These are phyloP conservation scores for Myotis yumanensis DNA, from an alignment of 2,113 vertebrate genomes.

Conservation along the genomic window DNA sequence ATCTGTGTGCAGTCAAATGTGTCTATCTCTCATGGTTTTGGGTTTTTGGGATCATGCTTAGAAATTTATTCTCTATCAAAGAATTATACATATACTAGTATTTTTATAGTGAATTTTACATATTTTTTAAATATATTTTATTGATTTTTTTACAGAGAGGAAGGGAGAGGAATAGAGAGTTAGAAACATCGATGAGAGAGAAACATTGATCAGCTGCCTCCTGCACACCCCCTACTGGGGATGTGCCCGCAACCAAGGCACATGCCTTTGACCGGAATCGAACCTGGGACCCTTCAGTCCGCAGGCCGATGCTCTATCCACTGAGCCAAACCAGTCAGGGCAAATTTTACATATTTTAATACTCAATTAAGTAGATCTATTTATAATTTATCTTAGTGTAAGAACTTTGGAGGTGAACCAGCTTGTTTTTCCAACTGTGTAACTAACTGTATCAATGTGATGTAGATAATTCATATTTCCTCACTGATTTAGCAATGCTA, in stretches of 20 bases:
- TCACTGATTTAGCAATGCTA: neutral
- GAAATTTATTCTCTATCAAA: slow-evolving; percentile 14
- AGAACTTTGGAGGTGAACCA: neutral
- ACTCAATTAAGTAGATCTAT: neutral
- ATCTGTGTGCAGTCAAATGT: neutral
- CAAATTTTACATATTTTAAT: slow-evolving; percentile 5
- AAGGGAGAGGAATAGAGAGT: no score
- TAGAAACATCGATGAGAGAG: no score
- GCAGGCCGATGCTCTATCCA: no score
- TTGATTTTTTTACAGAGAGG: no score
- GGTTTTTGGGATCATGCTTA: neutral
- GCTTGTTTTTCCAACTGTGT: neutral
- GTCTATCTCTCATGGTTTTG: neutral
- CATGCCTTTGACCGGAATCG: no score
- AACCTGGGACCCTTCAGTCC: no score
- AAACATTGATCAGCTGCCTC: no score
- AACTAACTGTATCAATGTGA: neutral
- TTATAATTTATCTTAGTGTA: neutral
- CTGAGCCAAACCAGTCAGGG: no score
- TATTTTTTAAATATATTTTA: neutral
- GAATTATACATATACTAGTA: neutral
- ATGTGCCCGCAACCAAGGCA: no score
- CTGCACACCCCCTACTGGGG: no score
- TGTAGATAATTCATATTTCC: neutral
- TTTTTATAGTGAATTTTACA: neutral